These are phyloP conservation scores for Ficedula albicollis DNA, from an alignment of 2,797 vertebrate species.

Conservation along the genomic window DNA sequence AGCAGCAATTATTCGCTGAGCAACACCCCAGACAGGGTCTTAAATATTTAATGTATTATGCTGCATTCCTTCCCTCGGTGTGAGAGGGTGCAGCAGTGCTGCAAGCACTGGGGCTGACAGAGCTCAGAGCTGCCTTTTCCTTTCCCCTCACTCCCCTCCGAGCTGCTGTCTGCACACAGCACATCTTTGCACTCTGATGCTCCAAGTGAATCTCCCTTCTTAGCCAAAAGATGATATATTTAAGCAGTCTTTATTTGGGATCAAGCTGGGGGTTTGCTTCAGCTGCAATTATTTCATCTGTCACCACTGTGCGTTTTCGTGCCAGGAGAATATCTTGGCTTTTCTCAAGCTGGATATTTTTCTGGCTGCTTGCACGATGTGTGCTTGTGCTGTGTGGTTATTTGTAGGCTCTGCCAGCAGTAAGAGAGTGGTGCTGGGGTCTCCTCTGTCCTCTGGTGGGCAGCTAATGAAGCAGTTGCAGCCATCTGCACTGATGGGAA, in stretches of 20 bases:
- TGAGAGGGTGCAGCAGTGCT: not conserved
- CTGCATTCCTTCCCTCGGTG: not conserved
- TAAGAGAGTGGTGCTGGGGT: not conserved
- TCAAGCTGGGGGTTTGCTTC: conserved; percentile 32
- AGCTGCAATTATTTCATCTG: not conserved
- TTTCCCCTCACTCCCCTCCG: not conserved
- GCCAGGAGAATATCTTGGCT: not conserved
- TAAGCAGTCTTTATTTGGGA: conserved; percentile 12
- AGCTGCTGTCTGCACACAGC: not conserved
- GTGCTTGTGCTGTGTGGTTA: not conserved
- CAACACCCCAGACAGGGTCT: conserved; percentile 2
- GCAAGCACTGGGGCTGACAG: not conserved
- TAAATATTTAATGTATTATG: conserved; percentile 52
- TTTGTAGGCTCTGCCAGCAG: not conserved
- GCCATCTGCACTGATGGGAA: not conserved
- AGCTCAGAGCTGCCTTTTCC: not conserved
- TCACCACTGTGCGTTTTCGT: not conserved
- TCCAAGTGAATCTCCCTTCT: not conserved
- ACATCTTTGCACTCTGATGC: not conserved
- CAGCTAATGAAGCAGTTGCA: not conserved
- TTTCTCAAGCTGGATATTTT: not conserved
- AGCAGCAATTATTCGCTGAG: conserved; percentile 9
- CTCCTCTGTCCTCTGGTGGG: not conserved
- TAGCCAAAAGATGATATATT: conserved; percentile 1
- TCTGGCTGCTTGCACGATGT: not conserved